Percentiles rank a stretch among this genome's conserved stretches.
phyloP scores from a whole-genome alignment of 2,113 vertebrate species.

The Vombatus ursinus region DNA sequence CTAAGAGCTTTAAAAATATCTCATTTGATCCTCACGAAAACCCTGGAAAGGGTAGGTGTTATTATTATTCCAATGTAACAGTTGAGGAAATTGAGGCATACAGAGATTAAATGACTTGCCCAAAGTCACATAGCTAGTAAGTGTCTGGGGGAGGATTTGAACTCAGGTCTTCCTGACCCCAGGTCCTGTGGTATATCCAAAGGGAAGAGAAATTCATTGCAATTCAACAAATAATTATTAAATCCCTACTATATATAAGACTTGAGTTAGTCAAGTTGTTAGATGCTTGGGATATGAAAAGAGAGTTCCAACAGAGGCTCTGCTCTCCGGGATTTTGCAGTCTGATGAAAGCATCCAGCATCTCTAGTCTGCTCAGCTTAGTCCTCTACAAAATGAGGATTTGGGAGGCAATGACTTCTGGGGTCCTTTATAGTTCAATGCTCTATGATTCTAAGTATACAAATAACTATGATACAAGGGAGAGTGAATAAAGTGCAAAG shows the following conservation, averaged over 20 bases:
- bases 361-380: background rate
- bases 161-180: background rate
- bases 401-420: background rate
- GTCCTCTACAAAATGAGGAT: background rate
- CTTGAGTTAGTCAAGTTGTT: background rate
- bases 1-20: background rate
- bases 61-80: background rate
- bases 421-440: background rate
- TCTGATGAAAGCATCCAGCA: background rate
- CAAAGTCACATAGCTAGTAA: background rate
- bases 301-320: background rate
- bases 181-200: background rate
- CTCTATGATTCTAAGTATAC: too few relatives aligned
- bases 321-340: background rate
- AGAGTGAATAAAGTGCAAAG: background rate
- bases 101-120: background rate
- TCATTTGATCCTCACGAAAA: background rate
- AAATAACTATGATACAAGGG: background rate
- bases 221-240: background rate
- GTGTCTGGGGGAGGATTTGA: background rate
- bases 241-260: background rate
- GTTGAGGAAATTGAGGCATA: background rate
- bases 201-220: background rate
- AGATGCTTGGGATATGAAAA: background rate
- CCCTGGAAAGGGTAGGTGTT: background rate